These are phyloP conservation scores for Thymelicus sylvestris DNA, from an alignment of 2,888 invertebrate genomes.

Conservation along the genomic window DNA sequence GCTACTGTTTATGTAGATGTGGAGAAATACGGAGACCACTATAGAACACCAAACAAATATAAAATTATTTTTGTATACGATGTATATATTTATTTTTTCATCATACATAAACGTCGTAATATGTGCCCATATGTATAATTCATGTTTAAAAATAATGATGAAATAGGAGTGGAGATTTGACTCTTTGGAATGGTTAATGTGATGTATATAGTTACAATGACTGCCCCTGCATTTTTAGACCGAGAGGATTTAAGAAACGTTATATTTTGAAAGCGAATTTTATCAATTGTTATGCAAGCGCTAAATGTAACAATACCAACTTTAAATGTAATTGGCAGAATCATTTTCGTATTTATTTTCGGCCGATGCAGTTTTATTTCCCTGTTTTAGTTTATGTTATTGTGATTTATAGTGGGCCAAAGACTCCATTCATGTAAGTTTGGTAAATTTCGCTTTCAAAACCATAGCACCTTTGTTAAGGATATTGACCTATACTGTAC, in stretches of 20 bases:
- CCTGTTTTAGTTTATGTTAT: constrained; percentile 1
- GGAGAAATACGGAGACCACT: background rate
- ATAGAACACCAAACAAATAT: constrained; percentile 6
- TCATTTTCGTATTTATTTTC: background rate
- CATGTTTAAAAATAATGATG: background rate
- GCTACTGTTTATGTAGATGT: background rate
- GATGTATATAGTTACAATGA: constrained; percentile 26
- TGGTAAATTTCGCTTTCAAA: constrained; percentile 32
- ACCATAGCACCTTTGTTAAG: constrained; percentile 12
- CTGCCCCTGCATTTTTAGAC: constrained; percentile 33
- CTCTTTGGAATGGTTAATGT: background rate
- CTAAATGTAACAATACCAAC: background rate
- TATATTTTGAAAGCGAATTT: constrained; percentile 29
- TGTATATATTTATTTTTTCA: constrained; percentile 4
- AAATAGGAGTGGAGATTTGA: background rate
- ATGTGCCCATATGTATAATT: constrained; percentile 23
- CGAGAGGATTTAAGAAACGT: constrained; percentile 19
- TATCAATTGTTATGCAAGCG: background rate
- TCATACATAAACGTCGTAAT: constrained; percentile 6
- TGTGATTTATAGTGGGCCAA: constrained; percentile 30
- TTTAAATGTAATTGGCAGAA: background rate
- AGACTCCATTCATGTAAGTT: constrained; percentile 14
- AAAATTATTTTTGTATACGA: constrained; percentile 1
- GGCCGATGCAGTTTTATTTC: background rate
- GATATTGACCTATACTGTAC: constrained; percentile 24